phyloP scores from a whole-genome alignment of 2,888 invertebrate genomes.

The Tetrapedia diversipes region DNA sequence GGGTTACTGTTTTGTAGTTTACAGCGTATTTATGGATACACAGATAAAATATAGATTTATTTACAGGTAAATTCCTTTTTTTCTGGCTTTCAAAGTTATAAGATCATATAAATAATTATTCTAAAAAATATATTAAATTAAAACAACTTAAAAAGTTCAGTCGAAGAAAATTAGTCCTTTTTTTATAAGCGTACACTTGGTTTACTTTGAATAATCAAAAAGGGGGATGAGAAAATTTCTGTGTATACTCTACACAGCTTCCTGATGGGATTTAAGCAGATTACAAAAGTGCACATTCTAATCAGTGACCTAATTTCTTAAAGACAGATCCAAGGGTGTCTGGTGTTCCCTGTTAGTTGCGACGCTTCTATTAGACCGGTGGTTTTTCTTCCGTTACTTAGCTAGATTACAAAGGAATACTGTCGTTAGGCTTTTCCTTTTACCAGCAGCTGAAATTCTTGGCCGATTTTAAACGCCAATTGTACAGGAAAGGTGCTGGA shows the following conservation, averaged over 20 bases:
- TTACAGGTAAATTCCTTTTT: too few species aligned
- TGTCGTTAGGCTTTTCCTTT: not conserved
- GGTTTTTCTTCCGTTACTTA: conserved; percentile 47
- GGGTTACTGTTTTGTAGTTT: too few species aligned
- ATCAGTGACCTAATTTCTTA: conserved; percentile 32
- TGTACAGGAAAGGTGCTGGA: not conserved
- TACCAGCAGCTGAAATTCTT: conserved; percentile 2
- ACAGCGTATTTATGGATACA: too few species aligned
- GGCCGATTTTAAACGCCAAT: not conserved
- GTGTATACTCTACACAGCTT: too few species aligned
- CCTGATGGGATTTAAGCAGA: not conserved
- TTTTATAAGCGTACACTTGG: too few species aligned
- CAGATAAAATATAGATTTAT: too few species aligned
- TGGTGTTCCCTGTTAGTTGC: conserved; percentile 24
- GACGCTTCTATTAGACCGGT: conserved; percentile 16
- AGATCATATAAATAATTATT: too few species aligned
- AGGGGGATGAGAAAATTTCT: not conserved
- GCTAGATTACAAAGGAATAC: conserved; percentile 29
- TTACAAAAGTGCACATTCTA: conserved; percentile 2
- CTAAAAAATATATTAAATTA: too few species aligned
- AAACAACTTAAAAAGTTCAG: too few species aligned
- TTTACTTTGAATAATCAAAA: too few species aligned
- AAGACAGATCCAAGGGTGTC: conserved; percentile 5
- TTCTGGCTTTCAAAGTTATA: too few species aligned
- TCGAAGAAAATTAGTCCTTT: too few species aligned